phyloP scores from a whole-genome alignment of 1,140 invertebrate genomes.

The Eueides isabella region DNA sequence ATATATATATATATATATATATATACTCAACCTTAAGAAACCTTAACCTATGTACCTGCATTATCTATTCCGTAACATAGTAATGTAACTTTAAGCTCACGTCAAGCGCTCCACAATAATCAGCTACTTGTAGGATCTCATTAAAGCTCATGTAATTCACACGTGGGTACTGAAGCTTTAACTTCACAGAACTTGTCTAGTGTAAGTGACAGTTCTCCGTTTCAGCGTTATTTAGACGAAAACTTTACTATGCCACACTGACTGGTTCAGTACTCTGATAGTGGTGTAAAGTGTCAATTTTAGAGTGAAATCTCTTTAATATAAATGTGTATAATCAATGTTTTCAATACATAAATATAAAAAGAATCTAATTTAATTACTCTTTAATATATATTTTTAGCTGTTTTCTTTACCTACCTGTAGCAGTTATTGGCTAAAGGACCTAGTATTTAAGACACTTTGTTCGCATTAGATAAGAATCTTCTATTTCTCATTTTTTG shows the following conservation, averaged over 20 bases:
- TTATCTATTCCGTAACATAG: not conserved
- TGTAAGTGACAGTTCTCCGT: constrained; percentile 16
- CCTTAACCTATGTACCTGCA: too few relatives aligned
- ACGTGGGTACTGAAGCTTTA: constrained; percentile 4
- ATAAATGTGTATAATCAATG: too few relatives aligned
- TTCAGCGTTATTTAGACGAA: constrained; percentile 14
- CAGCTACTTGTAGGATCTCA: constrained; percentile 1
- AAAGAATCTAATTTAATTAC: too few relatives aligned
- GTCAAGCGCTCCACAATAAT: constrained; percentile 4
- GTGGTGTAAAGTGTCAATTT: not conserved
- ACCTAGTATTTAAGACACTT: too few relatives aligned
- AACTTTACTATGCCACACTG: constrained; percentile 8
- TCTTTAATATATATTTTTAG: too few relatives aligned
- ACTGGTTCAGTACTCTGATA: not conserved
- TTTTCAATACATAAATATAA: too few relatives aligned
- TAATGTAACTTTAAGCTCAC: constrained; percentile 14
- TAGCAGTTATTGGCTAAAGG: too few relatives aligned
- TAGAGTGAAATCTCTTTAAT: not conserved
- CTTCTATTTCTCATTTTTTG: too few relatives aligned
- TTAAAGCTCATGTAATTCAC: constrained; percentile 16
- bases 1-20: too few relatives aligned
- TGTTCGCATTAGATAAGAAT: too few relatives aligned
- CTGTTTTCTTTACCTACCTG: too few relatives aligned
- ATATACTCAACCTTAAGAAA: too few relatives aligned
- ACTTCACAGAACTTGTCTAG: constrained; percentile 17